These are phyloP conservation scores for Aptenodytes patagonicus DNA, from an alignment of 2,113 vertebrate species.

Conservation along the genomic window DNA sequence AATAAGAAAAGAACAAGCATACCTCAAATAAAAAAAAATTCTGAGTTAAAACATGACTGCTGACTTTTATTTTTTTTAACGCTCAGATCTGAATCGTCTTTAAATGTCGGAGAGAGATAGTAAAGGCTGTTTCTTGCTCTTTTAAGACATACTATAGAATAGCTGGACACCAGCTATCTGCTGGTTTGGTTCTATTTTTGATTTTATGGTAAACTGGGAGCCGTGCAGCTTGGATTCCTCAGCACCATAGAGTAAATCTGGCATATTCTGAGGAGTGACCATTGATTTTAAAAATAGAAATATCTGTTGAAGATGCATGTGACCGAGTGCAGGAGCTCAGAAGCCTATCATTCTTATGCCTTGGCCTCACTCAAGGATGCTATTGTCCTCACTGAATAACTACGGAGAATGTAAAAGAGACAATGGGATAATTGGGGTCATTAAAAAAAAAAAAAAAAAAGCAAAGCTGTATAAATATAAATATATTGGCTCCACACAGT, in stretches of 20 bases:
- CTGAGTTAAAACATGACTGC: conserved; percentile 76
- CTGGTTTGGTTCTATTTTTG: conserved; percentile 19
- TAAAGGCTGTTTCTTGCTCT: conserved; percentile 6
- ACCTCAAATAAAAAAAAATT: conserved; percentile 86
- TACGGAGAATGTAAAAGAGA: background rate
- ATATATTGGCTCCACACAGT: background rate
- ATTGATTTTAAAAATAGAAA: conserved; percentile 52
- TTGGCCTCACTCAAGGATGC: conserved; percentile 12
- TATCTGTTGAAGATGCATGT: conserved; percentile 16
- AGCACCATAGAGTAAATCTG: background rate
- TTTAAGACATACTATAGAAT: conserved; percentile 15
- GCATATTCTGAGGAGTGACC: background rate
- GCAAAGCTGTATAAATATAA: background rate
- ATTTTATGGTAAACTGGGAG: background rate
- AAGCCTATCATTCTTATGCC: conserved; percentile 1
- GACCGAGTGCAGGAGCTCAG: conserved; percentile 4
- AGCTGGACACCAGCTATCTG: background rate
- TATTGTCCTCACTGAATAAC: conserved; percentile 60
- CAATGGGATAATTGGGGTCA: conserved; percentile 28
- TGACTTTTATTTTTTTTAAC: conserved; percentile 50
- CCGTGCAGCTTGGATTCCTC: conserved; percentile 11
- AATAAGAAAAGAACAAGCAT: conserved; percentile 85
- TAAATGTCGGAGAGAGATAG: conserved; percentile 35
- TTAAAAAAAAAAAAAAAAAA: background rate
- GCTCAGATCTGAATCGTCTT: conserved; percentile 24